Conservation (phyloP, 2,113 vertebrate genomes). For the Semnornis frantzii region DNA sequence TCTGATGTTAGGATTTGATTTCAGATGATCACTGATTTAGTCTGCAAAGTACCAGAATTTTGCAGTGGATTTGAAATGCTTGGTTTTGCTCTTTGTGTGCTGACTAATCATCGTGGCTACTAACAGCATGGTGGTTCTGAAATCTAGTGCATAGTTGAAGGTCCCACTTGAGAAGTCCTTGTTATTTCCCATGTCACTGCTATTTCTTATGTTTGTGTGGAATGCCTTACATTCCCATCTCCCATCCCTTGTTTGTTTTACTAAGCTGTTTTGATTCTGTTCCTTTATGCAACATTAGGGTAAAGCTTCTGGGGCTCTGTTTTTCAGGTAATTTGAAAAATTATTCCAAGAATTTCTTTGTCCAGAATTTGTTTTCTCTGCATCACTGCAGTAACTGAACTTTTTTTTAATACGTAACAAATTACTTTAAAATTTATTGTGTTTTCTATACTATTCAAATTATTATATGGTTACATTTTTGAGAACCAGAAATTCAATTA, state of each 20-base stretch:
- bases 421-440: not conserved
- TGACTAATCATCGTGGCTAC: not conserved
- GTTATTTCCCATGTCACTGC: not conserved
- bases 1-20: not conserved
- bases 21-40: not conserved
- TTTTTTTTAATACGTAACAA: not conserved
- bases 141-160: not conserved
- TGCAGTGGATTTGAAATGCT: not conserved
- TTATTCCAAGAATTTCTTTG: not conserved
- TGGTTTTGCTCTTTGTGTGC: not conserved
- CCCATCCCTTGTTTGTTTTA: not conserved
- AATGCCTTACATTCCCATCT: not conserved
- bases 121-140: constrained; percentile 31
- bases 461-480: not conserved
- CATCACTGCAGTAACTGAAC: not conserved
- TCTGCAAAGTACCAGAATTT: not conserved
- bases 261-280: not conserved
- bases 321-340: not conserved
- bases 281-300: not conserved
- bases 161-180: not conserved
- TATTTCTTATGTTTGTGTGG: not conserved
- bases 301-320: not conserved
- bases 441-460: not conserved
- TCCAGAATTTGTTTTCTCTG: not conserved
- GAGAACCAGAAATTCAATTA: not conserved